These are phyloP conservation scores for Neogale vison DNA, from an alignment of 2,113 vertebrate species.

Conservation along the genomic window DNA sequence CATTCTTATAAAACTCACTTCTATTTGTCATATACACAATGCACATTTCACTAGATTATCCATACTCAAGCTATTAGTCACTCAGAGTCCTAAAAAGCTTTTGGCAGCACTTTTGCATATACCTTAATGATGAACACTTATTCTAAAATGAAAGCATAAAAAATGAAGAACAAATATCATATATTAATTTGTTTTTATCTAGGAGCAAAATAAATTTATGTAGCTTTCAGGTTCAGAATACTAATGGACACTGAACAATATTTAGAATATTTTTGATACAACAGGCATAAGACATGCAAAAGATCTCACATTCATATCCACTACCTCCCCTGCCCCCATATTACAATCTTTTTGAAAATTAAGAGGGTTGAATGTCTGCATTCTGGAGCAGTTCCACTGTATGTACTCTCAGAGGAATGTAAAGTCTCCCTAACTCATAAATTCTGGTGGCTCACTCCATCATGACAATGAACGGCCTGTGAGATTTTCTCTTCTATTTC, in stretches of 20 bases:
- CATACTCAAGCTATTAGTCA: neutral
- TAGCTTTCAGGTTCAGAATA: neutral
- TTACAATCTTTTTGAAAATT: neutral
- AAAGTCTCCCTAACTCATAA: constrained; percentile 24
- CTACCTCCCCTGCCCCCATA: accelerated
- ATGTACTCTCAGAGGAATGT: neutral
- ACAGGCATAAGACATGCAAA: neutral
- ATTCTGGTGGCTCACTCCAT: neutral
- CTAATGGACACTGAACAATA: neutral
- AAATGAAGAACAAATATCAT: neutral
- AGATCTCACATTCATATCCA: neutral
- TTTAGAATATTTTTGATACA: neutral
- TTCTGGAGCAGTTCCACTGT: neutral
- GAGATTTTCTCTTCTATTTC: neutral
- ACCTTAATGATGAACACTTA: neutral
- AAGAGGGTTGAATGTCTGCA: neutral
- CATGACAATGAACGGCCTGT: neutral
- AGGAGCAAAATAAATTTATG: neutral
- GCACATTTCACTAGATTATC: neutral
- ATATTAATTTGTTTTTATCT: neutral
- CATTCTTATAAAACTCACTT: neutral
- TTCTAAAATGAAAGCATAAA: neutral
- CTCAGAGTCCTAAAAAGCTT: neutral
- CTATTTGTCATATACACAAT: neutral
- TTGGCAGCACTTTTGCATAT: neutral